Percentiles rank a stretch among this genome's conserved stretches.
These are phyloP conservation scores for Agrotis puta DNA, from an alignment of 2,888 invertebrate species.

Conservation along the genomic window DNA sequence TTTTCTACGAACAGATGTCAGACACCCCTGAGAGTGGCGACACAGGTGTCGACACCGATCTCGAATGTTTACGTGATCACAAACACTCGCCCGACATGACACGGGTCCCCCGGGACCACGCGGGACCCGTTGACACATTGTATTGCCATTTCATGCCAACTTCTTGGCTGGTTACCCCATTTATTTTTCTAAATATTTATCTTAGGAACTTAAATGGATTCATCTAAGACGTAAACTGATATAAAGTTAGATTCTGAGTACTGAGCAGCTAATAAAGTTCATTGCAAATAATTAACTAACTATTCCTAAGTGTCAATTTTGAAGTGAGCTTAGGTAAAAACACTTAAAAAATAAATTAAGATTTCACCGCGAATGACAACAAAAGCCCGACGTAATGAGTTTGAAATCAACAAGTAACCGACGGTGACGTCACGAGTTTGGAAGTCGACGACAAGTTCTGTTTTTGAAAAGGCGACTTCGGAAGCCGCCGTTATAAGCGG, in stretches of 20 bases:
- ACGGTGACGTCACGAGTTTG: constrained; percentile 29
- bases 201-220: background rate
- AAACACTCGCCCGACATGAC: constrained; percentile 13
- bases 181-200: background rate
- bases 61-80: constrained; percentile 8
- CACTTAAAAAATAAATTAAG: constrained; percentile 32
- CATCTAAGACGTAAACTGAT: too few relatives aligned
- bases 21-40: constrained; percentile 18
- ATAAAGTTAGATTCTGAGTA: background rate
- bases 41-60: constrained; percentile 38
- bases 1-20: constrained; percentile 29
- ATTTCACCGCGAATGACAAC: constrained; percentile 28
- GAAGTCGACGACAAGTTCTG: constrained; percentile 45
- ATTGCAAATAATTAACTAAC: background rate
- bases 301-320: constrained; percentile 7
- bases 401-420: constrained; percentile 58
- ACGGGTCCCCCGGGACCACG: background rate
- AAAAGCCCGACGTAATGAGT: constrained; percentile 49
- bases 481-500: constrained; percentile 21
- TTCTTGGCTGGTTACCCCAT: background rate
- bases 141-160: background rate
- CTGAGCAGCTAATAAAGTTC: background rate
- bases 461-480: constrained; percentile 33
- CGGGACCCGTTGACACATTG: background rate
- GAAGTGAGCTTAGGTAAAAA: background rate